phyloP scores from a whole-genome alignment of 2,888 invertebrate genomes.

The Cybosia mesomella region DNA sequence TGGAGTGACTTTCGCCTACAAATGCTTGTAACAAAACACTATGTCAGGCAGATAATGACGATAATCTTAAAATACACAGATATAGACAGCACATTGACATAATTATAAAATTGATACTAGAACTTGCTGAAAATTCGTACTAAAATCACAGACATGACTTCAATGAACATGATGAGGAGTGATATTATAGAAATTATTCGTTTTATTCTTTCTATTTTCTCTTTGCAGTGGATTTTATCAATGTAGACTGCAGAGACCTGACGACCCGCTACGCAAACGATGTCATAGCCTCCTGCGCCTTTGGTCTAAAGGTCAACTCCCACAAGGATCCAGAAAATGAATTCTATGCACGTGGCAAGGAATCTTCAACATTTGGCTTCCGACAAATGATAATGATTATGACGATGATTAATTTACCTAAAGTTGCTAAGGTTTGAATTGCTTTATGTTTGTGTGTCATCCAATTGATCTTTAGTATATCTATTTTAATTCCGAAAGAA shows the following conservation, averaged over 20 bases:
- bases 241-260: slow-evolving; percentile 76
- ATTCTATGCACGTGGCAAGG: slow-evolving; percentile 84
- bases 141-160: too few relatives aligned
- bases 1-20: too few relatives aligned
- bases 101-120: too few relatives aligned
- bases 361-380: slow-evolving; percentile 68
- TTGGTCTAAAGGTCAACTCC: slow-evolving; percentile 85
- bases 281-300: slow-evolving; percentile 84
- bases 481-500: too few relatives aligned
- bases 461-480: neutral
- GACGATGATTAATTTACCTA: slow-evolving; percentile 47
- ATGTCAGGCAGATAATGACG: too few relatives aligned
- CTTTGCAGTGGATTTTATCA: slow-evolving; percentile 52
- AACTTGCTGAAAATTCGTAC: too few relatives aligned
- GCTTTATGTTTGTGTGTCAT: neutral
- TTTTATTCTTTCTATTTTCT: neutral
- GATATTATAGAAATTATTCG: too few relatives aligned
- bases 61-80: too few relatives aligned
- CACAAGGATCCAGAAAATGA: slow-evolving; percentile 80
- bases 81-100: too few relatives aligned
- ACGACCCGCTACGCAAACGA: slow-evolving; percentile 82
- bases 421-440: slow-evolving; percentile 49
- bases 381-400: slow-evolving; percentile 52
- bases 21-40: too few relatives aligned
- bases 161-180: too few relatives aligned